These are phyloP conservation scores for Atethmia centrago DNA, from an alignment of 2,888 invertebrate species.

Conservation along the genomic window DNA sequence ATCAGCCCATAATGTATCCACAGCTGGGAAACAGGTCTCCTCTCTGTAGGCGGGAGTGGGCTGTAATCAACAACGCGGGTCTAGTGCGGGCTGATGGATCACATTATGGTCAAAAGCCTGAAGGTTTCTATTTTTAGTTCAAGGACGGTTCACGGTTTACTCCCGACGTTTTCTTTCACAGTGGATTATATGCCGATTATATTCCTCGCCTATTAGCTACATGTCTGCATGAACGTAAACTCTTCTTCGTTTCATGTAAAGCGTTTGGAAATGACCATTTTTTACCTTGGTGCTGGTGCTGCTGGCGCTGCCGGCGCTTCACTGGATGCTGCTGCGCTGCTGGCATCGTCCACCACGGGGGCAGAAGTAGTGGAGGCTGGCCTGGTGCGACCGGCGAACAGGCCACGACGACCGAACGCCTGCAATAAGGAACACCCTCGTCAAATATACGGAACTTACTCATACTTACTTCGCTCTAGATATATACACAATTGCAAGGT, in stretches of 20 bases:
- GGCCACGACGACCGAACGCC: slow-evolving; percentile 84
- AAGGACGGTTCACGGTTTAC: background rate
- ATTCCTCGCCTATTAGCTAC: no score
- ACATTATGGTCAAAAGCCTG: background rate
- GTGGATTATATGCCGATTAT: no score
- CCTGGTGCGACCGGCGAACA: slow-evolving; percentile 84
- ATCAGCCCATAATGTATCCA: no score
- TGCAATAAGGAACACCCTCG: slow-evolving; percentile 70
- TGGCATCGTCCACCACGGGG: slow-evolving; percentile 75
- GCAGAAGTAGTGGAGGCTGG: slow-evolving; percentile 80
- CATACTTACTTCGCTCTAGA: background rate
- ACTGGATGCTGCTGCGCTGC: slow-evolving; percentile 75
- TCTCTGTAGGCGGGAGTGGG: no score
- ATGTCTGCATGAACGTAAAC: background rate
- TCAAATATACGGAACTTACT: slow-evolving; percentile 5
- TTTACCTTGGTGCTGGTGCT: slow-evolving; percentile 76
- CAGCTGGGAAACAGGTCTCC: background rate
- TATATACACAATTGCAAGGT: background rate
- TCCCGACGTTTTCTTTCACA: background rate
- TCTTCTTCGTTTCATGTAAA: background rate
- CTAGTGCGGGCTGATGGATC: background rate
- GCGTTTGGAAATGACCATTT: background rate
- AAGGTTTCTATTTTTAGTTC: background rate
- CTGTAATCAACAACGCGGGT: background rate
- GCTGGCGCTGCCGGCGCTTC: slow-evolving; percentile 69